These are phyloP conservation scores for Ligdia adustata DNA, from an alignment of 2,888 invertebrate species.

Conservation along the genomic window DNA sequence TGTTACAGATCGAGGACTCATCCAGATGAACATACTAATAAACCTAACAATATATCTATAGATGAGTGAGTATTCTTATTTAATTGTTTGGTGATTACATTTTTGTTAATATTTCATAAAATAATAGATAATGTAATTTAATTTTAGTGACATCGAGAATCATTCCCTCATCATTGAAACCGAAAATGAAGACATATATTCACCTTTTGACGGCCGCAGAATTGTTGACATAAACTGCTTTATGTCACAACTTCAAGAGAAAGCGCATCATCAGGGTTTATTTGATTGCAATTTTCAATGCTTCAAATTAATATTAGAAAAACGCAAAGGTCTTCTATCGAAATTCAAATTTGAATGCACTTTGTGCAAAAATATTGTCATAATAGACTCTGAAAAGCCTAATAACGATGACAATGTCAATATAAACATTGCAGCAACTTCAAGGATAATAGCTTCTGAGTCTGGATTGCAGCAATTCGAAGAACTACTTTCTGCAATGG, in stretches of 20 bases:
- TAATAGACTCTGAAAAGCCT: neutral
- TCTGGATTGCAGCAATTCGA: slow-evolving; percentile 14
- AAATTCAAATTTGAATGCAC: neutral
- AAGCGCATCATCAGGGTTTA: neutral
- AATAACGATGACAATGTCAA: neutral
- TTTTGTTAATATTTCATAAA: neutral
- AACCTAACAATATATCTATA: no score
- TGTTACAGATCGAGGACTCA: no score
- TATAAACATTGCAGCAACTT: neutral
- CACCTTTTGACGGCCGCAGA: neutral
- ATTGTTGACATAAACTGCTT: neutral
- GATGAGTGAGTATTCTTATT: neutral
- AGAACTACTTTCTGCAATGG: slow-evolving; percentile 13
- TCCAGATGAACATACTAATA: no score
- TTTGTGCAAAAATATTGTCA: neutral
- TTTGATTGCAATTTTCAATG: neutral
- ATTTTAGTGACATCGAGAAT: neutral
- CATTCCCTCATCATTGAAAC: neutral
- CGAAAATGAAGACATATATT: neutral
- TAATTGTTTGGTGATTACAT: neutral
- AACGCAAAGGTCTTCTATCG: neutral
- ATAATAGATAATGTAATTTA: neutral
- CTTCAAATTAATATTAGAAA: neutral
- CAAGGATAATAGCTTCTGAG: neutral
- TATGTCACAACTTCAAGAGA: neutral